Percentiles rank a stretch among this genome's conserved stretches.
Conservation (phyloP, 1,140 invertebrate genomes). For the Drosophila micromelanica region DNA sequence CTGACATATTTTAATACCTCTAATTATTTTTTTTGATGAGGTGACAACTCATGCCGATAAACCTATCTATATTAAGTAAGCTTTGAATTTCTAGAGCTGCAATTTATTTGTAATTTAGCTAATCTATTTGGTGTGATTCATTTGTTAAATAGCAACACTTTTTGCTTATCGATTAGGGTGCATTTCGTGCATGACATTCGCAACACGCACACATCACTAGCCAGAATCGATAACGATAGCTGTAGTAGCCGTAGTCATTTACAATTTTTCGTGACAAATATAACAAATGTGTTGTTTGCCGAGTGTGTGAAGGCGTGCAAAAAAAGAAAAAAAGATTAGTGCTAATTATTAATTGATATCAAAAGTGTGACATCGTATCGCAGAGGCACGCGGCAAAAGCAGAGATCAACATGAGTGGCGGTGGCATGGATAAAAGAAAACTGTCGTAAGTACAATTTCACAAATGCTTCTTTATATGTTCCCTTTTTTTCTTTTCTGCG, state of each 20-base stretch:
- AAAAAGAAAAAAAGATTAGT: conserved; percentile 23
- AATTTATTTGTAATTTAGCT: conserved; percentile 1
- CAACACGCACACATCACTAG: conserved; percentile 18
- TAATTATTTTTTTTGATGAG: not conserved
- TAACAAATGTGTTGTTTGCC: conserved; percentile 52
- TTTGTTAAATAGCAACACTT: not conserved
- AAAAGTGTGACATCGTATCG: conserved; percentile 45
- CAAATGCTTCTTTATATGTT: conserved; percentile 47
- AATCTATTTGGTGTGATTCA: not conserved
- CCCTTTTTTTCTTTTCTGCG: conserved; percentile 60
- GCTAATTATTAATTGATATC: conserved; percentile 47
- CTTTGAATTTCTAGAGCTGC: conserved; percentile 1
- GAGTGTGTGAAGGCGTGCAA: conserved; percentile 54
- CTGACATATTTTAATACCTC: not conserved
- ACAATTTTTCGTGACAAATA: conserved; percentile 50
- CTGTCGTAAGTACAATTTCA: conserved; percentile 85
- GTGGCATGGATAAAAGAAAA: conserved; percentile 86
- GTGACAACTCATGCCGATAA: conserved; percentile 1
- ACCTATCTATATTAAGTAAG: not conserved
- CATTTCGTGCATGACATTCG: not conserved
- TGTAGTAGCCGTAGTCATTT: conserved; percentile 36
- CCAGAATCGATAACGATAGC: conserved; percentile 40
- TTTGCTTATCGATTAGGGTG: conserved; percentile 13
- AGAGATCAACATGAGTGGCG: conserved; percentile 72
- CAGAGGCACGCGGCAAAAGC: conserved; percentile 26